Base-by-base conservation (phyloP, 2,888 invertebrate genomes). In the Macaria notata region DNA sequence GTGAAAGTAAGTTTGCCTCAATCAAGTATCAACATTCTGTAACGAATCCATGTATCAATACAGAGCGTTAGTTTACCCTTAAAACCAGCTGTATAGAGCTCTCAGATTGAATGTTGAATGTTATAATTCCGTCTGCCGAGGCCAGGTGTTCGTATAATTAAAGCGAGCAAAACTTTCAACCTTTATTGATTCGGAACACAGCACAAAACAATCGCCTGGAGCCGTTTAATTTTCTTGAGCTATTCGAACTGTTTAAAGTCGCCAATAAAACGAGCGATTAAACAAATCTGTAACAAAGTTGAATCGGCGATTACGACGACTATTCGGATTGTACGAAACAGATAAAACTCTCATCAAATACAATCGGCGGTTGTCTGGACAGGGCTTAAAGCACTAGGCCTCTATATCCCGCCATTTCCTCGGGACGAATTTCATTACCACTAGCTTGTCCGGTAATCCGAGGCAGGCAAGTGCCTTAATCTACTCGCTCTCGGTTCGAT, bases 341-440 rank as follows among this genome's bases (percentile, higher is more conserved):
- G 87, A 89, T 88, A 86, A 88, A 88, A 88, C 81, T 86, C 84
- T 84, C 86, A 87, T 89, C 88, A 88, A 88, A 89, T 87, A 88
- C 87, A 88, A 89, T 89, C 89, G 82, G 82, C 75, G 79, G 78
- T 72, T 73, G 85, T 79, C 84, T 83, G 87, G 84, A 84, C 88
- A 83, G 76, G 78, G 88, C 87, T 90, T 88, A 88, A 78, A 82
- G 76, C 71, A 74, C 83, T 86, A 85, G 88, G 86, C 87, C 84
- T 86, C 72, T 77, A 74, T 76, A 83, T 79, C 81, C 79, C 81
- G 75, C 76, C 76, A 84, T 87, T 86, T 87, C 81, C 86, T 87
- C 83, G 74, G 83, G 74, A 80, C 82, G 83, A 88, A 88, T 88
- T 90, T 89, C 89, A 90, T 90, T 89, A 90, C 86, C 86, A 87